phyloP scores from a whole-genome alignment of 2,888 invertebrate species.

The Epinotia nisella region DNA sequence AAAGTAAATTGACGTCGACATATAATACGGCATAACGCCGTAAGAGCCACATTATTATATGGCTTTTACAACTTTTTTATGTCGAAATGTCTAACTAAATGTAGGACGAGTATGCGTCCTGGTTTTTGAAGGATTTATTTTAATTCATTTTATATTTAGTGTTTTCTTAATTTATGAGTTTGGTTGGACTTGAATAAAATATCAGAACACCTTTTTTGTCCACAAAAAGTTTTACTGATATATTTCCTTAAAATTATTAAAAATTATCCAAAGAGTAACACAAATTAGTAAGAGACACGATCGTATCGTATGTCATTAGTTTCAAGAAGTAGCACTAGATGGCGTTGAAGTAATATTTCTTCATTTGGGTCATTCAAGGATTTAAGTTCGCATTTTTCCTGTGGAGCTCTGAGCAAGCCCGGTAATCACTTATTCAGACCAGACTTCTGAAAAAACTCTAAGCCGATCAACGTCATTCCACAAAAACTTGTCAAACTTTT shows the following conservation, averaged over 20 bases:
- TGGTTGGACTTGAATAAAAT: not conserved
- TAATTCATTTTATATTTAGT: constrained; percentile 8
- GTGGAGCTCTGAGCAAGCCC: not conserved
- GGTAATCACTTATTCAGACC: too few relatives aligned
- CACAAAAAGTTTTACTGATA: not conserved
- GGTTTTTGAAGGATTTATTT: constrained; percentile 13
- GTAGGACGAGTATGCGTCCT: constrained; percentile 22
- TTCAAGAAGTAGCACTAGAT: not conserved
- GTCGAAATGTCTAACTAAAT: not conserved
- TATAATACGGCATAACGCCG: not conserved
- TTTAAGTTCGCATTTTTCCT: not conserved
- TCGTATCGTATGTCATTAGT: not conserved
- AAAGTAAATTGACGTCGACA: not conserved
- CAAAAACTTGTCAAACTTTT: too few relatives aligned
- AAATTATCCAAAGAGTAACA: not conserved
- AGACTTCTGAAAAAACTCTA: too few relatives aligned
- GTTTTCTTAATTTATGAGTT: not conserved
- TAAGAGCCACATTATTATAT: not conserved
- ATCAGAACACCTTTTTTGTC: not conserved
- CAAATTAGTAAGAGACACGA: not conserved
- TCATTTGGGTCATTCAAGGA: too few relatives aligned
- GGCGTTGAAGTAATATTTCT: not conserved
- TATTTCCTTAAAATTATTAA: not conserved
- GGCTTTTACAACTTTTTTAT: not conserved
- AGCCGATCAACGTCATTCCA: too few relatives aligned